phyloP scores from a whole-genome alignment of 1,140 invertebrate genomes.

The Danaus plexippus region DNA sequence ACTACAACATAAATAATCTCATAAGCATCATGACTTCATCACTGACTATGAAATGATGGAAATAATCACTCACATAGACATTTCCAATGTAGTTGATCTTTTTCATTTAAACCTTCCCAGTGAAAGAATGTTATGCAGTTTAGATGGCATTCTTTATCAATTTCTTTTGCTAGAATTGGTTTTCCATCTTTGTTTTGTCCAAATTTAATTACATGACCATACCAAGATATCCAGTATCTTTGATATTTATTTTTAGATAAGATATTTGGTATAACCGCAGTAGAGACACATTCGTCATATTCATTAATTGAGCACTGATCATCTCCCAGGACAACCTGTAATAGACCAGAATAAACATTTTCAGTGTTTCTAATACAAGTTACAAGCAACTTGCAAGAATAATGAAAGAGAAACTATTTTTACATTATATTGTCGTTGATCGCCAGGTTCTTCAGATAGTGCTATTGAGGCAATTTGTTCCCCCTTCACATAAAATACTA shows the following conservation, averaged over 20 bases:
- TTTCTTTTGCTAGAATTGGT: slow-evolving; percentile 1
- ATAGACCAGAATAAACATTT: too few species aligned
- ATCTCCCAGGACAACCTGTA: too few species aligned
- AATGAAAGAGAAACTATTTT: too few species aligned
- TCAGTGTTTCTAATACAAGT: too few species aligned
- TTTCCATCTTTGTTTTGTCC: neutral
- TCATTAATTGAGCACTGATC: slow-evolving; percentile 7
- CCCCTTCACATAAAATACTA: slow-evolving; percentile 12
- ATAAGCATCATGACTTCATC: neutral
- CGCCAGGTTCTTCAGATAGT: slow-evolving; percentile 5
- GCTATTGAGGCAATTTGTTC: slow-evolving; percentile 7
- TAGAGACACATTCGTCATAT: neutral
- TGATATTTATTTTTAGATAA: neutral
- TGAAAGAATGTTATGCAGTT: slow-evolving; percentile 10
- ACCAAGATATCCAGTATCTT: slow-evolving; percentile 9
- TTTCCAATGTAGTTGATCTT: slow-evolving; percentile 3
- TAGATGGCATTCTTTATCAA: neutral
- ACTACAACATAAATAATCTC: slow-evolving; percentile 8
- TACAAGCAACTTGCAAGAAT: too few species aligned
- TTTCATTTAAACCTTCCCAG: neutral
- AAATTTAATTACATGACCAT: slow-evolving; percentile 3
- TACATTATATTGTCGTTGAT: slow-evolving; percentile 12
- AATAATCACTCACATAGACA: slow-evolving; percentile 6
- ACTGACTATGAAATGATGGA: neutral
- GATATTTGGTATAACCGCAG: slow-evolving; percentile 3